Evolutionary conservation across 2,888 invertebrate species (phyloP), one percentile per base, ranked within the genome.

Genomic region (Rhagophthalmus giganteus): DNA sequence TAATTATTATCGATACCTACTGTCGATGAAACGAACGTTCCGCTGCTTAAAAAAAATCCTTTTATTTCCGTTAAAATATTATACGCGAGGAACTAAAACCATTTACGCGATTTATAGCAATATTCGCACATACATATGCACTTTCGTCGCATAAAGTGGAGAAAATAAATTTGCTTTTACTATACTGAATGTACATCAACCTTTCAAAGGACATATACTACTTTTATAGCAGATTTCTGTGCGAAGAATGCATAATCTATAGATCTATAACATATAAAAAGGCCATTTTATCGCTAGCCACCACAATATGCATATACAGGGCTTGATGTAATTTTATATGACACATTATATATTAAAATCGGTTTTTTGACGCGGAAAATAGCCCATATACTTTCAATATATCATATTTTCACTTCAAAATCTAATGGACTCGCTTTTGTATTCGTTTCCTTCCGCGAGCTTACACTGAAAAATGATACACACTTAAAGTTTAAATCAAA

Each of bases 271-370:
- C 68, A 69, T 71, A 71, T 71, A 71, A 70, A 66, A 67, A 67
- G 67, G 66, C 64, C 62, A 66, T 67, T 72, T 72, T 71, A 72
- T 71, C 71, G 70, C 64, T 46, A 51, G 46, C 52, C 39, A 39
- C 60, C 54, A 54, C 54, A 59, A 66, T 64, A 62, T 61, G 60
- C 47, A 60, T 58, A 65, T 61, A 60, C 61, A 57, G 57, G 55
- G 38, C 39, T 60, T 68, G 71, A 71, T 70, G 68, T 73, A 72
- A 73, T 74, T 73, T 75, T 74, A 74, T 74, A 72, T 73, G 74
- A 74, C 73, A 73, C 71, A 73, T 71, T 74, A 72, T 69, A 71
- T 74, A 75, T 75, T 75, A 74, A 74, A 74, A 74, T 73, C 73
- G 74, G 72, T 69, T 70, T 71, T 72, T 70, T 73, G 70, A 69